Evolutionary conservation across 2,113 vertebrate genomes (phyloP).

Genomic region (Mesoclemmys tuberculata): DNA sequence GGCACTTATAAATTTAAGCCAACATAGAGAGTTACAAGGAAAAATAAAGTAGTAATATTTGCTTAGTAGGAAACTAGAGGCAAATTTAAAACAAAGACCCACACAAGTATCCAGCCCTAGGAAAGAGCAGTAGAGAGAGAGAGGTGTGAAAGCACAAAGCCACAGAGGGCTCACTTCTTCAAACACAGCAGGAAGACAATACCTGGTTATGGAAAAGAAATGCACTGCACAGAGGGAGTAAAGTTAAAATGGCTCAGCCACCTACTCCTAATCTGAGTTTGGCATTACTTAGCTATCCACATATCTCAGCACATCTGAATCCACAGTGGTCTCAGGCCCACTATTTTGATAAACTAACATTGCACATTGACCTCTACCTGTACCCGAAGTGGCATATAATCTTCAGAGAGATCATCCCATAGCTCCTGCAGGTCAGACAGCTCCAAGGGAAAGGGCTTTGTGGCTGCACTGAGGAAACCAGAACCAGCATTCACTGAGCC

Average conservation of each 20-base stretch:
- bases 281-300: constrained; percentile 1
- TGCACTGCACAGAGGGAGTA: constrained; percentile 45
- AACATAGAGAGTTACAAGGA: neutral
- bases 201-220: neutral
- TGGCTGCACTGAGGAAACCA: constrained; percentile 61
- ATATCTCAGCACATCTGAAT: constrained; percentile 61
- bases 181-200: neutral
- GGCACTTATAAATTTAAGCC: neutral
- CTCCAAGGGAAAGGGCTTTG: constrained; percentile 78
- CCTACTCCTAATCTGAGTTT: constrained; percentile 55
- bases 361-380: constrained; percentile 83
- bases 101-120: neutral
- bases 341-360: neutral
- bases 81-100: neutral
- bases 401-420: constrained; percentile 89
- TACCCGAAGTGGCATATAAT: constrained; percentile 85
- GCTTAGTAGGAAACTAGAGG: neutral
- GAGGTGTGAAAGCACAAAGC: neutral
- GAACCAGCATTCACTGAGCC: constrained; percentile 8
- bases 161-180: neutral
- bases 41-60: neutral
- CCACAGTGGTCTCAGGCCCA: neutral
- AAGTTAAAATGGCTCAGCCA: neutral
- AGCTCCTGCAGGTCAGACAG: constrained; percentile 87
- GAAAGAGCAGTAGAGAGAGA: neutral